These are phyloP conservation scores for Zygaena filipendulae DNA, from an alignment of 2,888 invertebrate genomes.

Conservation along the genomic window DNA sequence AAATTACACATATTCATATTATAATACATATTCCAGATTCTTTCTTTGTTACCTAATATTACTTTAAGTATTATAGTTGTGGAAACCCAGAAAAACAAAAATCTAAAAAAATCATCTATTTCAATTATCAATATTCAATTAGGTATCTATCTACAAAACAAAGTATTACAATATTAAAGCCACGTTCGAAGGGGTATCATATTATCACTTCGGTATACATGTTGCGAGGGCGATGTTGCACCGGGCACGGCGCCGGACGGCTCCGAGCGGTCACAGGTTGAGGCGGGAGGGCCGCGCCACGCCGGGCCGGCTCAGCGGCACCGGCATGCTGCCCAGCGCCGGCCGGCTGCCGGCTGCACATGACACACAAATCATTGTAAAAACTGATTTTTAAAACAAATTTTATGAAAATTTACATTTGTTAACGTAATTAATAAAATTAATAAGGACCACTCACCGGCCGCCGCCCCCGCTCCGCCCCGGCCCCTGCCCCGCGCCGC, in stretches of 20 bases:
- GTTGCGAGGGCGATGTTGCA: too few species aligned
- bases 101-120: background rate
- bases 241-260: too few species aligned
- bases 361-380: constrained; percentile 1
- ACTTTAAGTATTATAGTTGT: background rate
- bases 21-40: background rate
- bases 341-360: constrained; percentile 23
- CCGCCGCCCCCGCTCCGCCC: constrained; percentile 8
- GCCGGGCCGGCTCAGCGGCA: constrained; percentile 35
- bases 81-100: too few species aligned
- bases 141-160: background rate
- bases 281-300: constrained; percentile 35
- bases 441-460: background rate
- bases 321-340: constrained; percentile 48
- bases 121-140: constrained; percentile 1
- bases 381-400: background rate
- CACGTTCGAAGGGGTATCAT: too few species aligned
- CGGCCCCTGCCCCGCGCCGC: constrained; percentile 19
- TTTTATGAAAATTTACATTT: background rate
- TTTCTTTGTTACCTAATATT: background rate
- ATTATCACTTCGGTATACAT: too few species aligned
- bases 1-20: background rate
- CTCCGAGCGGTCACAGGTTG: too few species aligned
- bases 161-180: too few species aligned
- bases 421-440: too few species aligned